Evolutionary conservation across 2,797 vertebrate genomes (phyloP).

Genomic region (Macroramphosus scolopax): DNA sequence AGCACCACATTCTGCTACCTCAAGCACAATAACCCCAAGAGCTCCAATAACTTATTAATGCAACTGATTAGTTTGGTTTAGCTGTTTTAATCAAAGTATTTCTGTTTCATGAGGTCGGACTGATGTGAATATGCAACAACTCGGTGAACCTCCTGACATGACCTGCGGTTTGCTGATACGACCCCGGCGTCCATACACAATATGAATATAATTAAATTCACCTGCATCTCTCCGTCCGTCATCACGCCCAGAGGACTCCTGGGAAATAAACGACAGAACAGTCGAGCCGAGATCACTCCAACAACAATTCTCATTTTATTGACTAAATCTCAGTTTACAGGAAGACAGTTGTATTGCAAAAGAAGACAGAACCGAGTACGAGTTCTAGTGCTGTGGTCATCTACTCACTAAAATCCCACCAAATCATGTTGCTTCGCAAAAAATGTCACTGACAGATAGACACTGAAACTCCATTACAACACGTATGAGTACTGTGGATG

Average conservation of each 20-base stretch:
- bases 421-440: conserved; percentile 52
- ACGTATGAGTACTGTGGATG: conserved; percentile 29
- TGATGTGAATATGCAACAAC: neutral
- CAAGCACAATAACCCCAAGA: too few relatives aligned
- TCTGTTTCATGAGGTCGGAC: too few relatives aligned
- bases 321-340: conserved; percentile 77
- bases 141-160: too few relatives aligned
- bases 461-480: conserved; percentile 51
- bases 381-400: conserved; percentile 65
- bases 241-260: neutral
- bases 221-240: neutral
- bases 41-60: too few relatives aligned
- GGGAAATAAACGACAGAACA: conserved; percentile 7
- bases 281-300: conserved; percentile 13
- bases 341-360: conserved; percentile 83
- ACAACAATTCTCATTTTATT: conserved; percentile 71
- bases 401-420: conserved; percentile 70
- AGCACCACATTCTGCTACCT: too few relatives aligned
- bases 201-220: too few relatives aligned
- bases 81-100: too few relatives aligned
- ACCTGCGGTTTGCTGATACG: too few relatives aligned
- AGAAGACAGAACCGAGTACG: conserved; percentile 68
- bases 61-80: too few relatives aligned
- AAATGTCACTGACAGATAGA: conserved; percentile 61
- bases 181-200: too few relatives aligned